Percentiles rank a stretch among this genome's conserved stretches.
Conservation (phyloP, 2,888 invertebrate genomes). For the Vannuccia rotundouncinata region DNA sequence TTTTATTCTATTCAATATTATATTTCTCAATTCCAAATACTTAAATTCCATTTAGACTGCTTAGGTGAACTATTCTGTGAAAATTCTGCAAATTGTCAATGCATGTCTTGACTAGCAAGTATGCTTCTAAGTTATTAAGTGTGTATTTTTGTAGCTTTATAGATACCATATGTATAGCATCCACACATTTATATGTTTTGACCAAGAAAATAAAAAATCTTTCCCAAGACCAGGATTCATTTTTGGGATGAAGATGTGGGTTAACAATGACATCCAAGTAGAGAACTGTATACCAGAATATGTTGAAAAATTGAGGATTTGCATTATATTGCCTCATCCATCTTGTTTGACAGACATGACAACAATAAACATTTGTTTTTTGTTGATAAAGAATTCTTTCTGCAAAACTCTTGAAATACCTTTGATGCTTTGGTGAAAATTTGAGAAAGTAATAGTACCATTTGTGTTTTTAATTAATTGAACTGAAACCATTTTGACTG, state of each 20-base stretch:
- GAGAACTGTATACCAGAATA: conserved; percentile 1
- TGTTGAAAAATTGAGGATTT: conserved; percentile 7
- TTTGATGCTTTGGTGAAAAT: not conserved
- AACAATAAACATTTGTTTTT: conserved; percentile 12
- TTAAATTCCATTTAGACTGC: not conserved
- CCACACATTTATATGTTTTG: not conserved
- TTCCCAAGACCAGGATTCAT: conserved; percentile 5
- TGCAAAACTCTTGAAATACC: not conserved
- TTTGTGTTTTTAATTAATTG: conserved; percentile 8
- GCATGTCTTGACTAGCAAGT: conserved; percentile 20
- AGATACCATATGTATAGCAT: conserved; percentile 3
- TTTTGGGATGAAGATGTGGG: conserved; percentile 12
- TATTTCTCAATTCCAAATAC: not conserved
- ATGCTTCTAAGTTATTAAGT: conserved; percentile 9
- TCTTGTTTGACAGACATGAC: conserved; percentile 21
- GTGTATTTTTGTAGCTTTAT: conserved; percentile 18
- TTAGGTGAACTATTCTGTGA: conserved; percentile 5
- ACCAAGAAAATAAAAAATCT: conserved; percentile 16
- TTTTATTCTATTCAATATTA: not conserved
- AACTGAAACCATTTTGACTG: conserved; percentile 17
- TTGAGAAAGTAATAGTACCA: not conserved
- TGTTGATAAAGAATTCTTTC: conserved; percentile 9
- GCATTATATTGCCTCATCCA: conserved; percentile 3
- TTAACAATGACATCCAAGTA: conserved; percentile 21
- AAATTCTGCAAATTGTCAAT: not conserved